These are phyloP conservation scores for Myripristis murdjan DNA, from an alignment of 2,797 vertebrate species.

Conservation along the genomic window DNA sequence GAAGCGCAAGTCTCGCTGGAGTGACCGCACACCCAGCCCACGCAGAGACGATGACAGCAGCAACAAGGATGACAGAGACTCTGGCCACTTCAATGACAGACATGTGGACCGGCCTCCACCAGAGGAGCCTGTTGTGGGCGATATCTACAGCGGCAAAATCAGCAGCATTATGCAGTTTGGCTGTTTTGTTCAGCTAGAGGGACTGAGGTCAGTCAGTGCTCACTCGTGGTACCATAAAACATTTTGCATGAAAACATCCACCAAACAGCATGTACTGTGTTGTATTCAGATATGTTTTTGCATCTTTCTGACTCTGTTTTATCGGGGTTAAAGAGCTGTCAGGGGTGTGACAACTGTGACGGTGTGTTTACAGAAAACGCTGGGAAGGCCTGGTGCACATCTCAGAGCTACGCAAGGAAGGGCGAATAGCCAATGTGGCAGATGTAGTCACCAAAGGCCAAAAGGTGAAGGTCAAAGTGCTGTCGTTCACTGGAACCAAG, in stretches of 20 bases:
- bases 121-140: conserved; percentile 91
- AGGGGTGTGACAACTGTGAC: background rate
- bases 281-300: background rate
- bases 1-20: conserved; percentile 78
- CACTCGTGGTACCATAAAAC: background rate
- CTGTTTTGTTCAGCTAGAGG: conserved; percentile 95
- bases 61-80: conserved; percentile 6
- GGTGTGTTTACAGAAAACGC: conserved; percentile 86
- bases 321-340: background rate
- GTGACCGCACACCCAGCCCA: conserved; percentile 87
- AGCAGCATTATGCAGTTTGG: conserved; percentile 98
- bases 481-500: conserved; percentile 95
- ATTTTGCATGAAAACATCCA: background rate
- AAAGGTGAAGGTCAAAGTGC: conserved; percentile 94
- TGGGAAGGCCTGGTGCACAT: conserved; percentile 96
- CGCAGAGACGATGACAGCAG: conserved; percentile 67
- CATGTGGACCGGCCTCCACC: conserved; percentile 89
- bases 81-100: conserved; percentile 88
- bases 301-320: background rate
- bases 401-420: conserved; percentile 93
- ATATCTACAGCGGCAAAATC: conserved; percentile 94
- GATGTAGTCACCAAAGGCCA: conserved; percentile 96
- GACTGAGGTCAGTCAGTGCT: conserved; percentile 86
- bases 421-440: conserved; percentile 92
- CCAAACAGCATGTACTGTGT: background rate